A percentile compares a stretch with the other conserved stretches of the same genome.
These are phyloP conservation scores for Erythrocercus mccallii DNA, from an alignment of 2,113 vertebrate genomes.

Conservation along the genomic window DNA sequence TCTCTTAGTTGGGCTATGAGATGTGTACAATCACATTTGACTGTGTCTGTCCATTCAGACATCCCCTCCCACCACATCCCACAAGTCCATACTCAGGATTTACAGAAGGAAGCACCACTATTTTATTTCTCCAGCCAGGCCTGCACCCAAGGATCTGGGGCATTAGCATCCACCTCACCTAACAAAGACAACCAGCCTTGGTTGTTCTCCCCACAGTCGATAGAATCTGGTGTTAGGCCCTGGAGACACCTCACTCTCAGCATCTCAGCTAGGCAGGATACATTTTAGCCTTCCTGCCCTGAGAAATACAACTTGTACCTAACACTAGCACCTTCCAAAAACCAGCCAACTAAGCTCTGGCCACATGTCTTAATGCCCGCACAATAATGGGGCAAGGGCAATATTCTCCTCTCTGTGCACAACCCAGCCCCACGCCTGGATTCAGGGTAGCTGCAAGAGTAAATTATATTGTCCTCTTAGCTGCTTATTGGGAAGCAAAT, in stretches of 20 bases:
- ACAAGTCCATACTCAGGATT: not conserved
- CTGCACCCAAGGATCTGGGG: not conserved
- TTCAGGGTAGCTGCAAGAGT: not conserved
- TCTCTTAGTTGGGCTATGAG: not conserved
- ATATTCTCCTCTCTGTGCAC: not conserved
- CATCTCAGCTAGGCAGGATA: not conserved
- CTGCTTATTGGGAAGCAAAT: not conserved
- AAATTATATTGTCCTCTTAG: not conserved
- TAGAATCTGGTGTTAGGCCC: not conserved
- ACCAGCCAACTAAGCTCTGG: not conserved
- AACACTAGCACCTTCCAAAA: not conserved
- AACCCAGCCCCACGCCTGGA: not conserved
- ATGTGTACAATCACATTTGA: not conserved
- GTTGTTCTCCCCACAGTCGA: not conserved
- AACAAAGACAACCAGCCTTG: not conserved
- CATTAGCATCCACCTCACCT: not conserved
- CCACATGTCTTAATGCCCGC: not conserved
- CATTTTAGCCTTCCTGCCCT: not conserved
- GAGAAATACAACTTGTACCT: not conserved
- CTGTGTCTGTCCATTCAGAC: fast-evolving
- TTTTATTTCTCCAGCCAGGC: not conserved
- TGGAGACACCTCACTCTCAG: not conserved
- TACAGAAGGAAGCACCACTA: not conserved
- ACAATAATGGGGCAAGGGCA: not conserved
- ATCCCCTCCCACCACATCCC: not conserved